Evolutionary conservation across 1,140 invertebrate genomes (phyloP), one percentile per base, ranked within the genome.

Genomic region (Oedothorax gibbosus): DNA sequence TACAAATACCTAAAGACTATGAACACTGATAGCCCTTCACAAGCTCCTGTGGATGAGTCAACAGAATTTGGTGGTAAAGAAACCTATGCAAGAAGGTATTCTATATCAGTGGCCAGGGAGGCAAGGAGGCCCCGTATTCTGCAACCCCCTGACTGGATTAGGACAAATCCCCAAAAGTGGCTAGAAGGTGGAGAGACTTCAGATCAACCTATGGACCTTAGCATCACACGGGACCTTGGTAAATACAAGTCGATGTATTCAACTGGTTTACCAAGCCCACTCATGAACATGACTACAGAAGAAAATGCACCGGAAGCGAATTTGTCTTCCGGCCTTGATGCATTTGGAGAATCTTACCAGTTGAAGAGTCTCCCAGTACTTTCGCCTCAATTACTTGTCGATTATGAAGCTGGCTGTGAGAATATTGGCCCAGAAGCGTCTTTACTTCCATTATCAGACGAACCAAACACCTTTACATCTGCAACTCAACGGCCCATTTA

Each of bases 141-240:
- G 50, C 15, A 65, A 15, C 35, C 83, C 18, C 73, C 65, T 20
- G 73, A 77, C 60, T 85, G 83, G 83, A 51, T n/a, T 11, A 10
- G 60, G 15, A 66, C 15, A 20, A 12, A 10, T 53, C 35, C 66
- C n/a, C 73, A 51, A 10, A 85, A 85, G 20, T 83, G 80, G 80
- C 60, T 54, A 20, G 18, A 62, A 14, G 21, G 60, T 21, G 21
- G 51, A n/a, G 83, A 77, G 54, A 51, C 62, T 60, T 51, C 54
- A 54, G 83, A 85, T 69, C 86, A 87, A 21, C 87, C 87, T 3
- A 88, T 88, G 81, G 87, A 88, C 80, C 71, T 88, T 20, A 87
- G 87, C 62, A 73, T 85, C 11, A 64, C 82, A 4, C 50, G 78
- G 57, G 73, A 79, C 56, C 35, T 71, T 51, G 15, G 54, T 11